A percentile compares a stretch with the other conserved stretches of the same genome.
Conservation (phyloP, 2,888 invertebrate species). For the Rhamphomyia laevipes region DNA sequence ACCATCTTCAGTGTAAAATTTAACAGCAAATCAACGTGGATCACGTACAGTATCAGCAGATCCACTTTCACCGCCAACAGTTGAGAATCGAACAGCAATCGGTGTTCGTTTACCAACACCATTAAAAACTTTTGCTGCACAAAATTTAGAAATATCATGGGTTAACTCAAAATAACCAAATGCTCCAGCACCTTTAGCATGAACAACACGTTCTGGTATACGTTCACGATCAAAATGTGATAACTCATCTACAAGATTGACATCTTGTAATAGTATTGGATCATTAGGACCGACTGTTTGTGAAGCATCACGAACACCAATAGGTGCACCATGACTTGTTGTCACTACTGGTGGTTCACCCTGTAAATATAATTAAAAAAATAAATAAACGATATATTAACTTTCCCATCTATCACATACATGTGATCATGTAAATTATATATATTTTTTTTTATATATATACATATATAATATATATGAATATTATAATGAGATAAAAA, state of each 20-base stretch:
- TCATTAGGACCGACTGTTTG: constrained; percentile 81
- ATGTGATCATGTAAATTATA: no score
- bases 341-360: constrained; percentile 52
- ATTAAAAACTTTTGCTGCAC: constrained; percentile 67
- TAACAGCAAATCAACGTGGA: constrained; percentile 85
- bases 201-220: constrained; percentile 88
- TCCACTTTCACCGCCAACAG: constrained; percentile 81
- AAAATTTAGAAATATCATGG: constrained; percentile 69
- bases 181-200: constrained; percentile 90
- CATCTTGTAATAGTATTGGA: constrained; percentile 78
- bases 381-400: neutral
- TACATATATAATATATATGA: no score
- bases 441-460: no score
- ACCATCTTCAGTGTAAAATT: constrained; percentile 88
- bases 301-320: constrained; percentile 47
- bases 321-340: constrained; percentile 70
- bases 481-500: no score
- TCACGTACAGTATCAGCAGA: constrained; percentile 86
- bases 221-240: constrained; percentile 82
- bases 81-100: constrained; percentile 68
- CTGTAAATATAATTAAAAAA: constrained; percentile 15
- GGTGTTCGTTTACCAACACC: constrained; percentile 68
- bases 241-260: constrained; percentile 64
- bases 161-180: constrained; percentile 83
- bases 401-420: no score